phyloP scores from a whole-genome alignment of 2,888 invertebrate genomes.

The Cetonia aurata region DNA sequence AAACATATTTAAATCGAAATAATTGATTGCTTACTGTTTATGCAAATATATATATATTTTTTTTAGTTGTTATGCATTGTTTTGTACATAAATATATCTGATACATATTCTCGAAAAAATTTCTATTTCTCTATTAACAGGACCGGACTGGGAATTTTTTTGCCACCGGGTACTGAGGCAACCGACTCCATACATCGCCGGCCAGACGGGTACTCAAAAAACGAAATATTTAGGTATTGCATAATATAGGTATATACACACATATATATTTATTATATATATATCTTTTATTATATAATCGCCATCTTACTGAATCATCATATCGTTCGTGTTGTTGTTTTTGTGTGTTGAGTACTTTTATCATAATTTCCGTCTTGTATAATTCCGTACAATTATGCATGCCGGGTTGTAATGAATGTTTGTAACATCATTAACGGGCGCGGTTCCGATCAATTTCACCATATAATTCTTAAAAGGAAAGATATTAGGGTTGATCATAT shows the following conservation, averaged over 20 bases:
- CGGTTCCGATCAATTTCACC: no score
- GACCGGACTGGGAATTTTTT: slow-evolving; percentile 36
- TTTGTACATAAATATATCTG: neutral
- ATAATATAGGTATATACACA: slow-evolving; percentile 39
- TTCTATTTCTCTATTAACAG: slow-evolving; percentile 37
- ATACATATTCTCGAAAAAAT: slow-evolving; percentile 24
- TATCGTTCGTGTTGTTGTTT: slow-evolving; percentile 9
- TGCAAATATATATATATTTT: slow-evolving; percentile 2
- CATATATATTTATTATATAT: slow-evolving; percentile 4
- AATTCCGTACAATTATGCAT: neutral
- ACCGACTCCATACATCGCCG: slow-evolving; percentile 36
- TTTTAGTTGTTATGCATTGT: neutral
- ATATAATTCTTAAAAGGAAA: no score
- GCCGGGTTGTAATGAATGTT: neutral
- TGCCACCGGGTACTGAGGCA: slow-evolving; percentile 40
- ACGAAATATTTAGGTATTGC: slow-evolving; percentile 39
- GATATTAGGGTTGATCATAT: no score
- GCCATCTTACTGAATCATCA: slow-evolving; percentile 25
- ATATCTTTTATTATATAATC: slow-evolving; percentile 30
- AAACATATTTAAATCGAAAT: neutral
- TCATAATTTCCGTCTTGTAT: neutral
- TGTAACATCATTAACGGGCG: no score
- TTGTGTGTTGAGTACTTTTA: slow-evolving; percentile 1
- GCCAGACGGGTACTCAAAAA: slow-evolving; percentile 36
- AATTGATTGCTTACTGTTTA: neutral